A percentile compares a stretch with the other conserved stretches of the same genome.
These are phyloP conservation scores for Grammomys dolichurus DNA, from an alignment of 2,113 vertebrate genomes.

Conservation along the genomic window DNA sequence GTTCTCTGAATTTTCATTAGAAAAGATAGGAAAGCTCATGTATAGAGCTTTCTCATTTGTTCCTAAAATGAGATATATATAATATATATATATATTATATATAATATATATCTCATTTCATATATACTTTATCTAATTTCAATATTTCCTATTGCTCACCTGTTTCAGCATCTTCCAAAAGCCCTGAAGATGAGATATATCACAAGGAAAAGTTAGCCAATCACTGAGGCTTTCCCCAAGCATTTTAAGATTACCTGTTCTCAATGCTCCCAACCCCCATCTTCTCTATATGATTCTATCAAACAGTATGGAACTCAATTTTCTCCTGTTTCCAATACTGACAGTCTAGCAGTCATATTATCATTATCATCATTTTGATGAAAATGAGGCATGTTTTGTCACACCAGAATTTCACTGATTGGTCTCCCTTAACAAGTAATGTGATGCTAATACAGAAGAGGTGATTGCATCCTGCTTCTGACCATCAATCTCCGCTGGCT, in stretches of 20 bases:
- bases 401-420: neutral
- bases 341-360: neutral
- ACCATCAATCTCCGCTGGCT: neutral
- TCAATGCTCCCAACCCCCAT: neutral
- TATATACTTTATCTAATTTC: neutral
- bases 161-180: neutral
- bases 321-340: neutral
- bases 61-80: neutral
- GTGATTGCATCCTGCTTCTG: neutral
- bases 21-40: neutral
- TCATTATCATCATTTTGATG: neutral
- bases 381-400: neutral
- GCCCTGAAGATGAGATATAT: neutral
- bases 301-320: neutral
- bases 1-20: neutral
- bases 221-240: neutral
- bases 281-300: neutral
- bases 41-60: neutral
- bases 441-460: neutral
- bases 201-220: neutral
- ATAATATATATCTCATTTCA: neutral
- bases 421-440: neutral
- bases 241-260: neutral
- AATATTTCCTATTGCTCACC: neutral
- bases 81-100: no score